Conservation (phyloP, 2,113 vertebrate genomes). For the Nibea albiflora region DNA sequence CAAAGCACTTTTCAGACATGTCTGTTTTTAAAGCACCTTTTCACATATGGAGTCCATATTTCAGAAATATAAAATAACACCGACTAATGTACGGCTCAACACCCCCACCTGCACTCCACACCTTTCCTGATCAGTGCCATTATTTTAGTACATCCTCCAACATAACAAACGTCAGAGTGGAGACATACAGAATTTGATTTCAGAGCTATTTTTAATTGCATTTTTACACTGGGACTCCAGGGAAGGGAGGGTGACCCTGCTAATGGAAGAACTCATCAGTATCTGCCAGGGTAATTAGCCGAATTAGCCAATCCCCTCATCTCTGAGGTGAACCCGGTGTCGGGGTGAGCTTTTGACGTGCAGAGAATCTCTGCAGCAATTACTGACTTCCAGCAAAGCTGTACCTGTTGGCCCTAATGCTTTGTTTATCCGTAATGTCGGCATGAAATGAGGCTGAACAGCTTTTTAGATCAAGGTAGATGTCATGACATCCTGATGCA, state of each 20-base stretch:
- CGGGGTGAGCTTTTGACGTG: conserved; percentile 65
- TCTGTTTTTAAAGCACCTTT: conserved; percentile 52
- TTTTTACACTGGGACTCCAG: conserved; percentile 62
- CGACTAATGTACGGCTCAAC: neutral
- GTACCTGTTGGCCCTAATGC: conserved; percentile 56
- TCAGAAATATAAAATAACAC: conserved; percentile 34
- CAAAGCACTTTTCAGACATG: conserved; percentile 40
- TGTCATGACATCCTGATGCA: conserved; percentile 43
- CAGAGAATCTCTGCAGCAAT: conserved; percentile 59
- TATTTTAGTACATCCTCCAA: conserved; percentile 47
- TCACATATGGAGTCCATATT: conserved; percentile 46
- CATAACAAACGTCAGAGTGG: conserved; percentile 28
- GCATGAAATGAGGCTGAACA: conserved; percentile 42
- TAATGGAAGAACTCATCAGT: conserved; percentile 82
- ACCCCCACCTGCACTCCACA: neutral
- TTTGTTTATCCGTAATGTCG: conserved; percentile 56
- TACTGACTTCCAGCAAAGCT: conserved; percentile 42
- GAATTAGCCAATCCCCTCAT: conserved; percentile 79
- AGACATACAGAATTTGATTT: conserved; percentile 53
- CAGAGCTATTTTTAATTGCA: conserved; percentile 69
- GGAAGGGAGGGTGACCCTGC: conserved; percentile 71
- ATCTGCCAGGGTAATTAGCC: conserved; percentile 82
- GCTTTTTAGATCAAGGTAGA: conserved; percentile 38
- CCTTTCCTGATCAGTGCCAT: neutral
- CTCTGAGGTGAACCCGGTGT: conserved; percentile 75